phyloP scores from a whole-genome alignment of 1,140 invertebrate genomes.

The Lasioglossum baleicum region DNA sequence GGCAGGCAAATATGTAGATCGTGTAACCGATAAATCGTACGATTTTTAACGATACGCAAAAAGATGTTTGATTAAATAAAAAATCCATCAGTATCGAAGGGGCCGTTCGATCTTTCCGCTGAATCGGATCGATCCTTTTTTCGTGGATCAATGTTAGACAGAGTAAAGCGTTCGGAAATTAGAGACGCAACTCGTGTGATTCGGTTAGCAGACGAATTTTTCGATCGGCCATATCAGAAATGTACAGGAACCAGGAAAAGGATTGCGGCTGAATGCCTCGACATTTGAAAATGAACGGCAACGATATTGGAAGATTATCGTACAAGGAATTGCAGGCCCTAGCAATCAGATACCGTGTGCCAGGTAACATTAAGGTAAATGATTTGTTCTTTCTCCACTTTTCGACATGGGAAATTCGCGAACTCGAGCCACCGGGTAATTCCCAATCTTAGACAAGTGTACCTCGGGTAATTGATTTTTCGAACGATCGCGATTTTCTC shows the following conservation, averaged over 20 bases:
- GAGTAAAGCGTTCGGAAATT: background rate
- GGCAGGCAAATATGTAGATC: conserved; percentile 42
- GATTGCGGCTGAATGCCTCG: background rate
- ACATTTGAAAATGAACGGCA: conserved; percentile 63
- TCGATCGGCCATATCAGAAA: conserved; percentile 44
- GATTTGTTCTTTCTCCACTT: background rate
- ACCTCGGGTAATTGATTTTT: conserved; percentile 21
- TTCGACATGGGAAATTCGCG: background rate
- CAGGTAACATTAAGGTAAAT: conserved; percentile 75
- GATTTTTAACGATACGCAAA: background rate
- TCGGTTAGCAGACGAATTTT: conserved; percentile 55
- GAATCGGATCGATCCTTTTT: background rate
- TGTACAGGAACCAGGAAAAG: conserved; percentile 25
- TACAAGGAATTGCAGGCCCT: conserved; percentile 74
- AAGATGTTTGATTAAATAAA: background rate
- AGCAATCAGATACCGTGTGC: conserved; percentile 67
- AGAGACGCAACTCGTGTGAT: background rate
- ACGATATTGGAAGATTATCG: conserved; percentile 67
- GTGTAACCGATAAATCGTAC: background rate
- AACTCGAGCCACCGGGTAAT: background rate
- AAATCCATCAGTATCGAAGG: background rate
- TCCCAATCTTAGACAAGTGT: conserved; percentile 1
- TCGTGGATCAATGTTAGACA: background rate
- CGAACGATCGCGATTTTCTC: conserved; percentile 32
- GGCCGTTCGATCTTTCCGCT: background rate